Evolutionary conservation across 1,140 invertebrate species (phyloP), one percentile per base, ranked within the genome.

Genomic region (Choristoneura fumiferana): DNA sequence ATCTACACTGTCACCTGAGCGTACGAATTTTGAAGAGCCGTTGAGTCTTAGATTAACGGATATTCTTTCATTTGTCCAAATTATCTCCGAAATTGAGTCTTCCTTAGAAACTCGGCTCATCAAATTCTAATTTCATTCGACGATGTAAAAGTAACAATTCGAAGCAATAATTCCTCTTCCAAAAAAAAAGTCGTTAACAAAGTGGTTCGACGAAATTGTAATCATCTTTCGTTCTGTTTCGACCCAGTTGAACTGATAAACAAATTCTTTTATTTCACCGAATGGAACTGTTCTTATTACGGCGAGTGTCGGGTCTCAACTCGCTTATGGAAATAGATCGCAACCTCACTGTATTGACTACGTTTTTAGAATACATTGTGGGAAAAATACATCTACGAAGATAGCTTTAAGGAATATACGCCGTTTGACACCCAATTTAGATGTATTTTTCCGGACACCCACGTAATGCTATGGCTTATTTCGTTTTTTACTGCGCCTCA

Each of bases 311-410:
- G 22, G 43, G 17, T 17, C 43, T 49, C 43, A 29, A 49, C 22
- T 29, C 43, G 43, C 43, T 49, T 49, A 49, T 49, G 43, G 43
- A 49, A 49, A 49, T 49, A 49, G 43, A 49, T 49, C 18, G 43
- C 43, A 22, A 49, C 22, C 22, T 29, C 22, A 29, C 22, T 29
- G 43, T 49, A 49, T 49, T 18, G 43, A 6, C 43, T 49, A 49
- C 43, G 43, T 18, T 49, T 29, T 18, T 18, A 49, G 43, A 49
- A 49, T 49, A 49, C 43, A 49, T 49, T 49, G 18, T 17, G 43
- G 43, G 43, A 22, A 49, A 43, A 49, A n/a, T n/a, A 49, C 43
- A 49, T 49, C 43, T 49, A 49, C 43, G 22, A 17, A 18, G 43
- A 29, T 49, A 49, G 17, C 43, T 49, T 49, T 49, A 49, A 29